Percentiles rank a stretch among this genome's conserved stretches.
Evolutionary conservation across 1,140 invertebrate genomes (phyloP).

Genomic region (Pemphigus obesinymphae): DNA sequence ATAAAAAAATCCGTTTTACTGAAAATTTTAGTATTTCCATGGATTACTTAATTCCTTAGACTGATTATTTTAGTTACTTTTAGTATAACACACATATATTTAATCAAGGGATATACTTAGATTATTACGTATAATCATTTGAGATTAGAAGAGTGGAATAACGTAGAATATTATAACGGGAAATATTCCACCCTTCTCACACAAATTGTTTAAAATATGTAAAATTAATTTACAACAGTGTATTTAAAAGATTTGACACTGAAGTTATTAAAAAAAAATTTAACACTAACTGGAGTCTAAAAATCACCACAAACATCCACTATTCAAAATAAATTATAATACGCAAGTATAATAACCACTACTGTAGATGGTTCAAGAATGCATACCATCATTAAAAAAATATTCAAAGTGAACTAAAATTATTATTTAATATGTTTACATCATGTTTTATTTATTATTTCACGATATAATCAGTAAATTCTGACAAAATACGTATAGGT

Average conservation of each 20-base stretch:
- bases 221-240: neutral
- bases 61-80: too few relatives aligned
- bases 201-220: neutral
- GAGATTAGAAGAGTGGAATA: too few relatives aligned
- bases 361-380: too few relatives aligned
- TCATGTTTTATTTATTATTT: neutral
- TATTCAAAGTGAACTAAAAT: neutral
- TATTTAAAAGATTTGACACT: neutral
- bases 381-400: neutral
- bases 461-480: neutral
- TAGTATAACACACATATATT: too few relatives aligned
- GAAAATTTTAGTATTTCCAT: too few relatives aligned
- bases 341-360: neutral
- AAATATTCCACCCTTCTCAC: too few relatives aligned
- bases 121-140: too few relatives aligned
- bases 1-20: too few relatives aligned
- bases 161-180: too few relatives aligned
- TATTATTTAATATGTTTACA: neutral
- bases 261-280: neutral
- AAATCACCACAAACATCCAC: too few relatives aligned
- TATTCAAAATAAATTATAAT: neutral
- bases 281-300: neutral
- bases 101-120: too few relatives aligned
- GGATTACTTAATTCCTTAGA: too few relatives aligned
- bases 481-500: neutral